These are phyloP conservation scores for Crioceris asparagi DNA, from an alignment of 2,888 invertebrate genomes.

Conservation along the genomic window DNA sequence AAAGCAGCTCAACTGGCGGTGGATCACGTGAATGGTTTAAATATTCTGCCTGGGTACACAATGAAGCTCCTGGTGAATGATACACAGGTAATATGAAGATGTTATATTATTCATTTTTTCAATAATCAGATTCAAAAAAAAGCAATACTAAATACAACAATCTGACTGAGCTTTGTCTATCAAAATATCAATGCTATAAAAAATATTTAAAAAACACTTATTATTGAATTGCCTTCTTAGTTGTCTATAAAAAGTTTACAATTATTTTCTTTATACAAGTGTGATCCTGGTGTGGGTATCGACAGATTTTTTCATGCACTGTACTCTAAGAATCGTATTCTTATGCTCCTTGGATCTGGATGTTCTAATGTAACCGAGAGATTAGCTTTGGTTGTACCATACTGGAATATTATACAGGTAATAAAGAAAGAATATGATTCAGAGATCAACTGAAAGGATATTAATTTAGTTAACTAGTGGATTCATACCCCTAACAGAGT, in stretches of 20 bases:
- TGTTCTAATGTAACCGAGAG: conserved; percentile 88
- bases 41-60: conserved; percentile 59
- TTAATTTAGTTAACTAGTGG: too few species aligned
- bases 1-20: conserved; percentile 72
- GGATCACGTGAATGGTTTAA: conserved; percentile 62
- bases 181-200: too few species aligned
- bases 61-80: conserved; percentile 72
- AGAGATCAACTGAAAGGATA: too few species aligned
- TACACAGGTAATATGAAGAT: conserved; percentile 58
- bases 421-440: too few species aligned
- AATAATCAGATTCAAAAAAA: background rate
- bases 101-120: background rate
- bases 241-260: too few species aligned
- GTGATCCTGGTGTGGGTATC: conserved; percentile 83
- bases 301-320: conserved; percentile 88
- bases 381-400: conserved; percentile 81
- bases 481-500: too few species aligned
- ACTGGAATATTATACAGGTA: conserved; percentile 89
- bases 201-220: too few species aligned
- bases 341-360: conserved; percentile 77
- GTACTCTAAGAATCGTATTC: conserved; percentile 63
- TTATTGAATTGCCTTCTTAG: too few species aligned
- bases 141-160: too few species aligned
- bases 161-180: too few species aligned
- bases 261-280: too few species aligned